phyloP scores from a whole-genome alignment of 2,113 vertebrate genomes.

The Microtus oregoni region DNA sequence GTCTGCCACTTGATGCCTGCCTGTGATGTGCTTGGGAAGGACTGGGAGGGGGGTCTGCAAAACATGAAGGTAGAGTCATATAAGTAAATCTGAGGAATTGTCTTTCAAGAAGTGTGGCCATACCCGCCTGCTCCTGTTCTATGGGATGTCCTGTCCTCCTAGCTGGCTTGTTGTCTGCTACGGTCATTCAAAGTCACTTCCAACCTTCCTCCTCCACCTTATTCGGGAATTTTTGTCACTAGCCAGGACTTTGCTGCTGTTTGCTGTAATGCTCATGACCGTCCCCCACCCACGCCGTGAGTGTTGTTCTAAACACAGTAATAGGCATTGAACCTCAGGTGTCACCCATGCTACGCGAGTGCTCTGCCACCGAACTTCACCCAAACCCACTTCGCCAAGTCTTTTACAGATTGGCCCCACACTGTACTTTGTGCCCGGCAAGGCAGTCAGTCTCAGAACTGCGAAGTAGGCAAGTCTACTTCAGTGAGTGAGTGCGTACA shows the following conservation, averaged over 20 bases:
- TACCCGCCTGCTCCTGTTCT: fast-evolving
- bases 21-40: background rate
- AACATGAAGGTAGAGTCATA: background rate
- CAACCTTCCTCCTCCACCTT: background rate
- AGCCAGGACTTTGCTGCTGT: background rate
- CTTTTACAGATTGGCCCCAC: background rate
- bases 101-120: too few relatives aligned
- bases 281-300: too few relatives aligned
- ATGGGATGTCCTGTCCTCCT: fast-evolving
- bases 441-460: background rate
- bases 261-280: background rate
- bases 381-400: background rate
- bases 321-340: background rate
- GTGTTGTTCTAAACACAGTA: background rate
- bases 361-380: too few relatives aligned
- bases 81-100: background rate
- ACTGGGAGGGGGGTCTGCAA: background rate
- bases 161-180: background rate
- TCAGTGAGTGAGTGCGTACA: background rate
- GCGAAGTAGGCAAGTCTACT: background rate
- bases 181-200: background rate
- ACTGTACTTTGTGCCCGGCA: background rate
- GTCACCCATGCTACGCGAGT: background rate
- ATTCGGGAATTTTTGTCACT: background rate
- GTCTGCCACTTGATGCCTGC: background rate